A percentile compares a stretch with the other conserved stretches of the same genome.
Evolutionary conservation across 2,797 vertebrate genomes (phyloP).

Genomic region (Platyrinchus mystaceus): DNA sequence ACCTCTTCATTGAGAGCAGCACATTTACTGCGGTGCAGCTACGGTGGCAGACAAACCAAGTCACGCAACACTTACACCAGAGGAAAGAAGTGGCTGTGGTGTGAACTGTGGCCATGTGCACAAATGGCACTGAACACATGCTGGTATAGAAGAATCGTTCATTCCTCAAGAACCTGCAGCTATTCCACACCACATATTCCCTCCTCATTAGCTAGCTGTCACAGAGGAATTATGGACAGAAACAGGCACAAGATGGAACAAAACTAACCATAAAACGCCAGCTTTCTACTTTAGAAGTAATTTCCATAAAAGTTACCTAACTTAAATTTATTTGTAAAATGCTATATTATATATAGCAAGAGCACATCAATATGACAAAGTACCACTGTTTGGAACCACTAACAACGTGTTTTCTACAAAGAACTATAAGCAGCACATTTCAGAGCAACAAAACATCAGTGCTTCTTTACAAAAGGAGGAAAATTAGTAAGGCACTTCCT

Average conservation of each 20-base stretch:
- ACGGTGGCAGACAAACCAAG: accelerated
- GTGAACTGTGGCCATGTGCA: background rate
- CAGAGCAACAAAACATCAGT: slow-evolving; percentile 44
- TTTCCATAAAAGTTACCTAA: background rate
- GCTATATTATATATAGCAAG: slow-evolving; percentile 51
- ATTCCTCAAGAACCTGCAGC: background rate
- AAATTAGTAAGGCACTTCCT: slow-evolving; percentile 39
- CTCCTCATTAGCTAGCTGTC: background rate
- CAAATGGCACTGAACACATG: accelerated
- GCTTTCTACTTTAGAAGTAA: background rate
- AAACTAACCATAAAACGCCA: background rate
- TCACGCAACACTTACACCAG: background rate
- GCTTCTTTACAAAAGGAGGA: slow-evolving; percentile 15
- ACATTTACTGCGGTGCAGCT: background rate
- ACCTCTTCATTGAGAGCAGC: background rate
- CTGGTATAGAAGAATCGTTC: background rate
- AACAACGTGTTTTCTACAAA: slow-evolving; percentile 3
- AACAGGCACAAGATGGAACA: background rate
- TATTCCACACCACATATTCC: background rate
- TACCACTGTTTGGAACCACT: background rate
- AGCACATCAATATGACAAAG: slow-evolving; percentile 14
- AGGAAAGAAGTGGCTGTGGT: background rate
- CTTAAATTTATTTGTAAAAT: slow-evolving; percentile 66
- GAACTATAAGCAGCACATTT: slow-evolving; percentile 48
- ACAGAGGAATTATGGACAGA: background rate